These are phyloP conservation scores for Heliconius cydno DNA, from an alignment of 2,888 invertebrate species.

Conservation along the genomic window DNA sequence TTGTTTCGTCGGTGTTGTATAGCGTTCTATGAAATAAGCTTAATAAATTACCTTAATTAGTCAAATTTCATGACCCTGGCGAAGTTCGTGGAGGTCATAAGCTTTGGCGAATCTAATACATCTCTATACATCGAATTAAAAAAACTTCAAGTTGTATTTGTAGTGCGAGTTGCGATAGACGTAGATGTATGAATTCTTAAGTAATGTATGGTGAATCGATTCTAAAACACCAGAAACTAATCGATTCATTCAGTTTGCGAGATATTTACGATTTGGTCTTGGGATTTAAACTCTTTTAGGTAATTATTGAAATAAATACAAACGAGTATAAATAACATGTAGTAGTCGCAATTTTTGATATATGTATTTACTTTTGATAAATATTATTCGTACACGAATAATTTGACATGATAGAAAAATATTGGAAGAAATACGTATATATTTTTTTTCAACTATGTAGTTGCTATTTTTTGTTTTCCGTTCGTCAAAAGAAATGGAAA, in stretches of 20 bases:
- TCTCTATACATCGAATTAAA: conserved; percentile 80
- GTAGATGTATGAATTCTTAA: conserved; percentile 36
- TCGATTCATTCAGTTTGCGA: conserved; percentile 6
- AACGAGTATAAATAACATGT: conserved; percentile 7
- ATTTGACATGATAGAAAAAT: conserved; percentile 1
- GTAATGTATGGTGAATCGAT: conserved; percentile 11
- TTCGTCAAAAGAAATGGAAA: neutral
- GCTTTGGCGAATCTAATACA: conserved; percentile 47
- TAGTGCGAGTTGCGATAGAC: conserved; percentile 37
- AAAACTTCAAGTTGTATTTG: conserved; percentile 62
- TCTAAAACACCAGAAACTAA: neutral
- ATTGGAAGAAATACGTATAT: neutral
- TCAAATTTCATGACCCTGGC: neutral
- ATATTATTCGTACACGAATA: conserved; percentile 3
- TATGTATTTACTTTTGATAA: conserved; percentile 21
- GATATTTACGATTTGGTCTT: neutral
- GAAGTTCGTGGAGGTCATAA: neutral
- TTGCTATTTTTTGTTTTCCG: neutral
- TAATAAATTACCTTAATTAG: neutral
- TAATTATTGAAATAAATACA: neutral
- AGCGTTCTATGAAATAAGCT: conserved; percentile 8
- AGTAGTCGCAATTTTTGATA: conserved; percentile 21
- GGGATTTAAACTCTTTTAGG: neutral
- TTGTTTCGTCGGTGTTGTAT: conserved; percentile 68
- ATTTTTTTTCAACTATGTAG: neutral